Evolutionary conservation across 1,140 invertebrate species (phyloP), one percentile per base, ranked within the genome.

Genomic region (Stegodyphus dumicola): DNA sequence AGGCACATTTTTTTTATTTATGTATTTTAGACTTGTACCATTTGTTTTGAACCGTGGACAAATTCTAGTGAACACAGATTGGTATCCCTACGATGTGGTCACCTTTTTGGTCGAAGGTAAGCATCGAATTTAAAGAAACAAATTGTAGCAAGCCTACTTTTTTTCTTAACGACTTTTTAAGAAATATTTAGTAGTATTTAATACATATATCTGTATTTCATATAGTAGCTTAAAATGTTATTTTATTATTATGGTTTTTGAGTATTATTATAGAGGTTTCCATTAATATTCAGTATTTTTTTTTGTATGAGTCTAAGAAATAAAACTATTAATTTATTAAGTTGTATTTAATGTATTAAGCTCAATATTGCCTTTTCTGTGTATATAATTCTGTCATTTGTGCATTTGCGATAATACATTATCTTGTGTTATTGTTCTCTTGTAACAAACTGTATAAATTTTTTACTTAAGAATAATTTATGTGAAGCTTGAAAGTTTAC

Each of bases 11-110:
- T n/a, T 33, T 33, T 33, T 33, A 33, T 33, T 56, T 9, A 67
- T 54, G 53, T 71, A 49, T 10, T 78, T 52, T 71, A 87, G 87
- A 79, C 33, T 33, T 98, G 97, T 88, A 92, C 95, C 0, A 97
- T 98, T 87, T 98, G 97, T 89, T 92, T 97, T 88, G 96, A 97
- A 64, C 90, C 92, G 11, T 98, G 95, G 95, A 95, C 94, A 3
- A 96, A 94, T 89, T 93, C 93, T n/a, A 96, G 96, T 0, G 93
- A 93, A 2, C 97, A 98, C 91, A 92, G 96, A 71, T 90, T 98
- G 3, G 94, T 94, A 7, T 94, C 94, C 11, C 91, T 98, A 11
- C 94, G 94, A 88, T 98, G 97, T 91, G 97, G 97, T 1, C 97
- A 98, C 91, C 90, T 98, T 1, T 98, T 97, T 91, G 97, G 97